Evolutionary conservation across 1,140 invertebrate species (phyloP).

Genomic region (Drosophila seguyi): DNA sequence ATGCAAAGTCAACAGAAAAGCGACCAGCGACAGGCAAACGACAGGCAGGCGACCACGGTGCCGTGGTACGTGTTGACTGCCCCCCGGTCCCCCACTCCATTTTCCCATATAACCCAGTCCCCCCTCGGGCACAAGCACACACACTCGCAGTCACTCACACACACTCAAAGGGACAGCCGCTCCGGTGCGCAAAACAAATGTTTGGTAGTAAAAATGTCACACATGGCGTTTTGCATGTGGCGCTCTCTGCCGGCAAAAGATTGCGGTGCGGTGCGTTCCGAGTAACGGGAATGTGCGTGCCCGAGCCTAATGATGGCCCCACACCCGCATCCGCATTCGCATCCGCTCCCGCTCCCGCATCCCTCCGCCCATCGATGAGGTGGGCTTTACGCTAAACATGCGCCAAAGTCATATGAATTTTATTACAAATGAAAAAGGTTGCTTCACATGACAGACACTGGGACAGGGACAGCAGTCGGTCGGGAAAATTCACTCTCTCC

Average conservation of each 20-base stretch:
- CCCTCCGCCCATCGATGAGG: constrained; percentile 11
- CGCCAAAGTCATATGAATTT: constrained; percentile 81
- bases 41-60: constrained; percentile 53
- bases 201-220: constrained; percentile 83
- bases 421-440: constrained; percentile 79
- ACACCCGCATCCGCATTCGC: neutral
- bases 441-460: constrained; percentile 30
- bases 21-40: constrained; percentile 58
- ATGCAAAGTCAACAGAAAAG: constrained; percentile 83
- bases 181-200: constrained; percentile 76
- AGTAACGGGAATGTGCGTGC: constrained; percentile 67
- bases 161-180: constrained; percentile 19
- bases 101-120: neutral
- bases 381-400: constrained; percentile 71
- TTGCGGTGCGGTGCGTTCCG: neutral
- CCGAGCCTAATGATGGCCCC: constrained; percentile 72
- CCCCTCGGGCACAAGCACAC: neutral
- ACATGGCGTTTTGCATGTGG: constrained; percentile 80
- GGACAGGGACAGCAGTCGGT: neutral
- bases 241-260: constrained; percentile 19
- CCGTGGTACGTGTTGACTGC: constrained; percentile 73
- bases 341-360: neutral
- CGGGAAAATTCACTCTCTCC: constrained; percentile 27
- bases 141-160: neutral
- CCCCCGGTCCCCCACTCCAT: neutral